Evolutionary conservation across 2,888 invertebrate species (phyloP).

Genomic region (Campoletis raptor): DNA sequence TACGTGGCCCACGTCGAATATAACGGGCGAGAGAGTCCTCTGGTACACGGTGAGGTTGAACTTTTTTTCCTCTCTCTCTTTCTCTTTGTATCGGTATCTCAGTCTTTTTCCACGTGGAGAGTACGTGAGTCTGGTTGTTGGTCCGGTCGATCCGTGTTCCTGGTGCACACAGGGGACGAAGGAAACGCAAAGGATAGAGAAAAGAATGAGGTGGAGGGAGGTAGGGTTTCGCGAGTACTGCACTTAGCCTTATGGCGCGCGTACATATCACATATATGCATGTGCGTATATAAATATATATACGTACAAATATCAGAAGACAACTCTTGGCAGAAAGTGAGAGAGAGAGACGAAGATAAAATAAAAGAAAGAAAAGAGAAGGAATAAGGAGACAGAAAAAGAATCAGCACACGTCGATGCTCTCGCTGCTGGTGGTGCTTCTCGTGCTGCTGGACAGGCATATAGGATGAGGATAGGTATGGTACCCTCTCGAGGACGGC

Average conservation of each 20-base stretch:
- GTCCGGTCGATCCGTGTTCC: constrained; percentile 37
- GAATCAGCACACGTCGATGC: constrained; percentile 61
- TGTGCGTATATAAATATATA: constrained; percentile 33
- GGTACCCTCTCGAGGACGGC: constrained; percentile 58
- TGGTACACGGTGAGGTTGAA: constrained; percentile 52
- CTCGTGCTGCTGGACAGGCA: constrained; percentile 62
- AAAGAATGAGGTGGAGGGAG: constrained; percentile 54
- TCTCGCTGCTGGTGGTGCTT: constrained; percentile 61
- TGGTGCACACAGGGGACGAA: constrained; percentile 31
- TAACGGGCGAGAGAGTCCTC: constrained; percentile 61
- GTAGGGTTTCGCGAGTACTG: constrained; percentile 64
- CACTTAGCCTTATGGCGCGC: constrained; percentile 78
- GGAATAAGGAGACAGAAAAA: neutral
- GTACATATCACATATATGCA: constrained; percentile 66
- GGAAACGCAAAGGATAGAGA: constrained; percentile 42
- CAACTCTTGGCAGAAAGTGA: constrained; percentile 35
- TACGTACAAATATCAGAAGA: constrained; percentile 38
- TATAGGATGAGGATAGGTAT: constrained; percentile 56
- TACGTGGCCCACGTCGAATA: constrained; percentile 63
- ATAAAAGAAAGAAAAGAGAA: constrained; percentile 12
- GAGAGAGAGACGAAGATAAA: neutral
- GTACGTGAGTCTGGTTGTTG: constrained; percentile 61
- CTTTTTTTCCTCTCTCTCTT: neutral
- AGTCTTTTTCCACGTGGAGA: constrained; percentile 53
- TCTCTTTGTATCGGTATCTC: neutral